Percentiles rank a stretch among this genome's conserved stretches.
phyloP scores from a whole-genome alignment of 1,140 invertebrate genomes.

The Brachionus rubens region DNA sequence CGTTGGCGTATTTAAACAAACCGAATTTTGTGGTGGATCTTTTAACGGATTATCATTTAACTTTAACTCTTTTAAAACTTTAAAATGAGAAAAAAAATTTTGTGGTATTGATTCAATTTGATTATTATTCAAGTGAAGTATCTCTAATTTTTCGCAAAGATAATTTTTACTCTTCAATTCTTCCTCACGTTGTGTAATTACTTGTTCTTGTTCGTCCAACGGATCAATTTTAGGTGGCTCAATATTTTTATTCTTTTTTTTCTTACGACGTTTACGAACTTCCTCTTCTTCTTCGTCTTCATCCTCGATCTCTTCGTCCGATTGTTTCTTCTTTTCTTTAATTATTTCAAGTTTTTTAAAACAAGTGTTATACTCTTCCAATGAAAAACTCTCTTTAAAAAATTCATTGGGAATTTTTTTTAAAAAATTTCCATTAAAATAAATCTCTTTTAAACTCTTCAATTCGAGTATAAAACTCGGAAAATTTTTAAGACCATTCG shows the following conservation, averaged over 20 bases:
- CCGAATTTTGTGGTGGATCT: conserved; percentile 24
- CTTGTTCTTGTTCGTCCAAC: background rate
- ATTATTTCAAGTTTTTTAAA: conserved; percentile 21
- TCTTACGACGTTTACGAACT: background rate
- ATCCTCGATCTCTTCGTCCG: background rate
- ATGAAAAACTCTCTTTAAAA: background rate
- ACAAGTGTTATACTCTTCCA: background rate
- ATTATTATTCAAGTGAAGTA: conserved; percentile 17
- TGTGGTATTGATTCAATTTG: conserved; percentile 2
- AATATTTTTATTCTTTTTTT: conserved; percentile 1
- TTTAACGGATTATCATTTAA: conserved; percentile 28
- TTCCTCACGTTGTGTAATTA: background rate
- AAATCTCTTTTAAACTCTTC: conserved; percentile 26
- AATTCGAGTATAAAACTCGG: conserved; percentile 36
- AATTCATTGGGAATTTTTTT: conserved; percentile 11
- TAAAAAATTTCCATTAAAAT: conserved; percentile 34
- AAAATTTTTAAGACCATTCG: background rate
- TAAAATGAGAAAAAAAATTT: conserved; percentile 30
- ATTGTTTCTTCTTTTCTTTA: background rate
- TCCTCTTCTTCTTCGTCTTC: background rate
- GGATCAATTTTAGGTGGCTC: background rate
- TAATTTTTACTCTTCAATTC: background rate
- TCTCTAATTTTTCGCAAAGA: background rate
- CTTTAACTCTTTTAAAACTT: conserved; percentile 1
- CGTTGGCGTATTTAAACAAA: background rate